A percentile compares a stretch with the other conserved stretches of the same genome.
Conservation (phyloP, 2,797 vertebrate species). For the Leontocebus nigricollis region DNA sequence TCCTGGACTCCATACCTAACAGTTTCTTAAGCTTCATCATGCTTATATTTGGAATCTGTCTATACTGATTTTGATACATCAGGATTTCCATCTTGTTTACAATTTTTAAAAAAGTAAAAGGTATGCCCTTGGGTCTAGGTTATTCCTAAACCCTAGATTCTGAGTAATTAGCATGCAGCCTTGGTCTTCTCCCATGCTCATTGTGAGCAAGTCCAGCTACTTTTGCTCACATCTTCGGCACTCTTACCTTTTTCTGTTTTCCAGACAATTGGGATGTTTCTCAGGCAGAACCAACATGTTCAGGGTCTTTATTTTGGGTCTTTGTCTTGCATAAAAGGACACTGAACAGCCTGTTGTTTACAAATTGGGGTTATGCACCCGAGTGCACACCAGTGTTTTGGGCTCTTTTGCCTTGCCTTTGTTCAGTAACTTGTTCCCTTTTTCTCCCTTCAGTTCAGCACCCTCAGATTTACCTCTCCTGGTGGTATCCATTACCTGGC, state of each 20-base stretch:
- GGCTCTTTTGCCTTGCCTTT: slow-evolving; percentile 38
- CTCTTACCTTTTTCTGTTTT: slow-evolving; percentile 68
- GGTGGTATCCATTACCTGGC: background rate
- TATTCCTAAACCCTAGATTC: background rate
- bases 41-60: background rate
- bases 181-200: background rate
- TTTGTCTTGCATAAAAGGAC: slow-evolving; percentile 61
- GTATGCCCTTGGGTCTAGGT: background rate
- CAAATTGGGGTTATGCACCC: slow-evolving; percentile 69
- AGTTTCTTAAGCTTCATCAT: background rate
- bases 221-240: slow-evolving; percentile 33
- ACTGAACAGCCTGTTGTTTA: slow-evolving; percentile 60
- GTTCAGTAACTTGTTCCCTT: slow-evolving; percentile 20
- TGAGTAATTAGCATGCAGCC: background rate
- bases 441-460: background rate
- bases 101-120: background rate
- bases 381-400: background rate
- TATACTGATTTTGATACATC: background rate
- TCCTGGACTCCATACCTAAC: background rate
- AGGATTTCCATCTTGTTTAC: background rate
- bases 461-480: background rate
- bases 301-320: slow-evolving; percentile 55
- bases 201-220: background rate
- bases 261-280: slow-evolving; percentile 59
- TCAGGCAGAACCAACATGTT: slow-evolving; percentile 41